These are phyloP conservation scores for Lonchura striata DNA, from an alignment of 2,113 vertebrate genomes.

Conservation along the genomic window DNA sequence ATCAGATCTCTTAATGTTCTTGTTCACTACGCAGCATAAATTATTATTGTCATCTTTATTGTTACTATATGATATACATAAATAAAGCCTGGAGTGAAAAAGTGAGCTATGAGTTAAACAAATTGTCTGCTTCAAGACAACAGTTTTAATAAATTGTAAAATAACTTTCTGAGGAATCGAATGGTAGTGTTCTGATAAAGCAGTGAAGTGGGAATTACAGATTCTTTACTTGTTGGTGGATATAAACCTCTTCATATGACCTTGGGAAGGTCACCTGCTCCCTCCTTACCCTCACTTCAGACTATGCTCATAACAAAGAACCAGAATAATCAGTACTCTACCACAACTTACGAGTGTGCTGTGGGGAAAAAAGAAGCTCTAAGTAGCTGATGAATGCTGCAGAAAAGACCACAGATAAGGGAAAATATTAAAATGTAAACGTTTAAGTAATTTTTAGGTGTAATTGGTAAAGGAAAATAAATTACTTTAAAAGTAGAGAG, in stretches of 20 bases:
- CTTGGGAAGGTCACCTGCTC: neutral
- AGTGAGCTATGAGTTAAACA: neutral
- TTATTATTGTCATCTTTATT: neutral
- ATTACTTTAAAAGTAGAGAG: neutral
- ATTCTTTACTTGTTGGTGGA: neutral
- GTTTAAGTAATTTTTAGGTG: neutral
- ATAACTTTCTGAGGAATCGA: neutral
- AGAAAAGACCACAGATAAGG: neutral
- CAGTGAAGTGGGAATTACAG: neutral
- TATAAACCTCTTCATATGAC: neutral
- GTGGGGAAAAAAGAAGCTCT: neutral
- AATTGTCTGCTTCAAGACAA: neutral
- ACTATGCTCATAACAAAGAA: neutral
- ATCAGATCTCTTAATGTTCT: neutral
- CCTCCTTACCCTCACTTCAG: neutral
- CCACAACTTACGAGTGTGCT: neutral
- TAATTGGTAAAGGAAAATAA: neutral
- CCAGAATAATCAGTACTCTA: neutral
- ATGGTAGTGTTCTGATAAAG: neutral
- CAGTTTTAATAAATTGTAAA: neutral
- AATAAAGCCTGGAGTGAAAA: neutral
- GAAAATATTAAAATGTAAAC: neutral
- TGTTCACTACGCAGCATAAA: neutral
- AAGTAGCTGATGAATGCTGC: neutral
- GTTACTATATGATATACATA: neutral